Evolutionary conservation across 2,888 invertebrate genomes (phyloP).

Genomic region (Ligdia adustata): DNA sequence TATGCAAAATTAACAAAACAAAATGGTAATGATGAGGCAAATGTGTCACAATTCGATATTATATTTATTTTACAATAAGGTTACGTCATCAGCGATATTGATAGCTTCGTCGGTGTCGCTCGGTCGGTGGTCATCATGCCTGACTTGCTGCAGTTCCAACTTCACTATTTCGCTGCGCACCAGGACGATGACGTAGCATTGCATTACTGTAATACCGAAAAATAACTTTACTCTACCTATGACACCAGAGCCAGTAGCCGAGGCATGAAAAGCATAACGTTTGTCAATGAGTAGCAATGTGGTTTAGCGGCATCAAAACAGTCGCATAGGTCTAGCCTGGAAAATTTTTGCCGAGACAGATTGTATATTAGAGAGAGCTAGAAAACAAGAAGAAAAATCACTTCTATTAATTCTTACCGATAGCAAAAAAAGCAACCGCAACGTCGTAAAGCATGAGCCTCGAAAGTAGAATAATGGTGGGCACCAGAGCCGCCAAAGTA

Average conservation of each 20-base stretch:
- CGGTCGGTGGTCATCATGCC: conserved; percentile 31
- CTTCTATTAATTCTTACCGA: conserved; percentile 50
- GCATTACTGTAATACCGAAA: conserved; percentile 59
- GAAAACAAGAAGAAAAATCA: too few species aligned
- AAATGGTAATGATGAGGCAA: too few species aligned
- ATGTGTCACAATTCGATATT: too few species aligned
- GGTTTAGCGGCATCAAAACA: too few species aligned
- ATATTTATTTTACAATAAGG: too few species aligned
- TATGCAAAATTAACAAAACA: too few species aligned
- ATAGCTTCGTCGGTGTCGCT: conserved; percentile 41
- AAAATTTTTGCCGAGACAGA: neutral
- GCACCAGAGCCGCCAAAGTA: conserved; percentile 60
- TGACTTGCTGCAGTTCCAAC: conserved; percentile 49
- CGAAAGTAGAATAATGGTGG: conserved; percentile 59
- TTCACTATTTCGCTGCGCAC: conserved; percentile 72
- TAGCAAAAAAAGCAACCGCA: conserved; percentile 55
- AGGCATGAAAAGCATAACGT: too few species aligned
- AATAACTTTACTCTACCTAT: neutral
- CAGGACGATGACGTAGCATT: conserved; percentile 70
- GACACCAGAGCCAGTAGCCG: too few species aligned
- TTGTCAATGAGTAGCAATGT: too few species aligned
- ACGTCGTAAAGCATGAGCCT: conserved; percentile 58
- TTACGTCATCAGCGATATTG: conserved; percentile 58
- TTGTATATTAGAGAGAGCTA: too few species aligned
- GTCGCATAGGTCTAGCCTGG: neutral